Evolutionary conservation across 2,888 invertebrate genomes (phyloP), one percentile per base, ranked within the genome.

Genomic region (Cloeon dipterum): DNA sequence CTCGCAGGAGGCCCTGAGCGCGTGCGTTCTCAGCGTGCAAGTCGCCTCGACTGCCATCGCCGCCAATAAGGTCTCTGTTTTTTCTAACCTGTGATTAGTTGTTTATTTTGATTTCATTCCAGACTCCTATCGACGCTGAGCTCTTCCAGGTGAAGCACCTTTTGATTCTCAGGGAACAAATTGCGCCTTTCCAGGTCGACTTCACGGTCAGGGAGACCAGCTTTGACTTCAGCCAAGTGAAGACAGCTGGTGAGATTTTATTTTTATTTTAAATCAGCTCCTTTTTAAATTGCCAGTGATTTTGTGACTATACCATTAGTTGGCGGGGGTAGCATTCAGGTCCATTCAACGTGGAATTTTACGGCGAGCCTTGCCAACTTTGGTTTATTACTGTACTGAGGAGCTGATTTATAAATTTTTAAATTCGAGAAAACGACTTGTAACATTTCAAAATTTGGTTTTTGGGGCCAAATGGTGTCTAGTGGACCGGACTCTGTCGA

Each of bases 121-220:
- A 79, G 59, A 74, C 76, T 1, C 58, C 63, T n/a, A 63, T 91
- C n/a, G 94, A 98, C 57, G 93, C 86, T 0, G 76, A 85, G 51
- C 62, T 98, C n/a, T 98, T 98, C 56, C 78, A 94, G 59, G 88
- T 98, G 32, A 98, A 98, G 54, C 98, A 99, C 59, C 61, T 99
- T 40, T 62, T 99, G 3, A 98, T 99, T 40, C 62, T 99, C 2
- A 61, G 98, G 17, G 98, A 98, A 53, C 98, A 98, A 57, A 96
- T 96, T 20, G 89, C 94, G 0, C 96, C 98, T 0, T 98, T 96
- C 52, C 89, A 94, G 56, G 86, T 88, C 0, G 94, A 89, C 51
- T 86, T 86, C 46, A 74, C 88, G 0, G 70, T 91, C 0, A 86
- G 83, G 50, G 96, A 98, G 55, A 88, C 89, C 5, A 73, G 78